Evolutionary conservation across 2,113 vertebrate genomes (phyloP).

Genomic region (Gymnorhina tibicen): DNA sequence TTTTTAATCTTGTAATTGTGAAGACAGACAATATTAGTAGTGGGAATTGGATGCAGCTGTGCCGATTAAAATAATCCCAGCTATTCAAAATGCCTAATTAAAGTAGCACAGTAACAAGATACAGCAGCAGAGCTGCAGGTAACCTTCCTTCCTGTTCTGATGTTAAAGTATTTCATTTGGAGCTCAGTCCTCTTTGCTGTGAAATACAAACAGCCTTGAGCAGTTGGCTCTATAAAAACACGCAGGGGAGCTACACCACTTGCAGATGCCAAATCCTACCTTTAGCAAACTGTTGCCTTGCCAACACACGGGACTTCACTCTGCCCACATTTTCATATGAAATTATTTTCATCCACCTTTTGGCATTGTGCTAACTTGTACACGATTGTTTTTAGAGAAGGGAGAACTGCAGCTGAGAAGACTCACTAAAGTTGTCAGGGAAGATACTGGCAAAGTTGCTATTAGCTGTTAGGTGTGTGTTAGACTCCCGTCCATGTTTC

Average conservation of each 20-base stretch:
- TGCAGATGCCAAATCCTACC: neutral
- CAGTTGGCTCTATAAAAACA: neutral
- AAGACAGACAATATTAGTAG: neutral
- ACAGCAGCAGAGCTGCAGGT: neutral
- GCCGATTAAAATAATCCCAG: neutral
- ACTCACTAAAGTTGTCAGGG: neutral
- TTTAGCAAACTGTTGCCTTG: neutral
- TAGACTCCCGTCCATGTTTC: neutral
- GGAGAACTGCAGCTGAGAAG: neutral
- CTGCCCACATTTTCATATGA: neutral
- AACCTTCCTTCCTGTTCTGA: neutral
- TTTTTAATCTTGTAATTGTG: neutral
- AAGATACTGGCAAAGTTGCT: neutral
- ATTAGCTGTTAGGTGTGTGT: neutral
- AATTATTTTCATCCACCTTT: neutral
- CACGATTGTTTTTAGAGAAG: neutral
- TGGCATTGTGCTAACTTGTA: neutral
- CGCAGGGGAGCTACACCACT: neutral
- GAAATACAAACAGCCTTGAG: neutral
- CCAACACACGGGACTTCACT: neutral
- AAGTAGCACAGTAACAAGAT: neutral
- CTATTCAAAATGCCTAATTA: neutral
- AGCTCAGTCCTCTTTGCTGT: neutral
- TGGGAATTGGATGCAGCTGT: neutral
- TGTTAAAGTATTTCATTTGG: neutral